Base-by-base conservation (phyloP, 1,140 invertebrate species). In the Carposina sasakii region DNA sequence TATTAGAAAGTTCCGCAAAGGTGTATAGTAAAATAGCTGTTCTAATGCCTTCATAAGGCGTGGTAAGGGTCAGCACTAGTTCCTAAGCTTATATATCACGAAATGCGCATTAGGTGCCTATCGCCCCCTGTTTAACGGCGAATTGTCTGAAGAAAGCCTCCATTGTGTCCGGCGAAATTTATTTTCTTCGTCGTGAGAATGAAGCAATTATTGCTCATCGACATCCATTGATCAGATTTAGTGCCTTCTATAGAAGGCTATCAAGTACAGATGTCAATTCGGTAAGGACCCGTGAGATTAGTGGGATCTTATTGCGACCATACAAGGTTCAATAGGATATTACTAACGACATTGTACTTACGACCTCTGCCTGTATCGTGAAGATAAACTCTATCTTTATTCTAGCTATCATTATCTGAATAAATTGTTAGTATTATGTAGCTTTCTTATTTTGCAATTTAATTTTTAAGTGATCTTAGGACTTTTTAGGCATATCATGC, bases 121-220 rank as follows among this genome's bases (percentile, higher is more conserved):
- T 70, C 59, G 67, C 57, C 52, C 55, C 52, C 61, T 55, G 60
- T 67, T 70, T 66, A 64, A 50, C 41, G 30, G 52, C 54, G 51
- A 63, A 67, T 63, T 57, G 60, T 61, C 60, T 52, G 45, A 52
- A 57, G 61, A 67, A 63, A 64, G 57, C 63, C 57, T 58, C 63
- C 56, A 63, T 70, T 67, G 63, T 67, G 59, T 59, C 52, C 57
- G 58, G 53, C 54, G 59, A 63, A 68, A 67, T 67, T 64, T 70
- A 67, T 67, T 59, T 64, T 63, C 57, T 49, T 62, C 51, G 51
- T 48, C 61, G 63, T 70, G 64, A 54, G 67, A 67, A 67, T 70
- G 57, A 59, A 64, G 59, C 61, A 67, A 67, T 70, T 67, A 70
- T 57, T 44, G 54, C 43, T 43, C 40, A 28, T 39, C 54, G n/a